phyloP scores from a whole-genome alignment of 2,888 invertebrate genomes.

The Spilarctia lutea region DNA sequence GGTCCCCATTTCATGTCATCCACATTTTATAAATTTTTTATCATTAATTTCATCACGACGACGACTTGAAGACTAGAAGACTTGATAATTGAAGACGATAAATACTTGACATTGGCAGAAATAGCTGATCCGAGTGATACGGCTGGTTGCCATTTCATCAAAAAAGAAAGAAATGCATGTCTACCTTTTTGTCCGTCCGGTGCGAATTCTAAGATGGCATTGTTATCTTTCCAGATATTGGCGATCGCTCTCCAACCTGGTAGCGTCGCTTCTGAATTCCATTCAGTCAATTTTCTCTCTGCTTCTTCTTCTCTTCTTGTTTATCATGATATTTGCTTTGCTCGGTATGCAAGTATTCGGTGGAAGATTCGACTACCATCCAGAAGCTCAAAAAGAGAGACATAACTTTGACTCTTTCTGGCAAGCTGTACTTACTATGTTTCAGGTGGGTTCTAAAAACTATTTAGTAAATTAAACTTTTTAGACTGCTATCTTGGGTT shows the following conservation, averaged over 20 bases:
- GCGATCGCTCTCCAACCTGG: slow-evolving; percentile 98
- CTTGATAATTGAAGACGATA: no score
- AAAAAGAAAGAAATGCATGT: no score
- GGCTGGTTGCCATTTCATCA: no score
- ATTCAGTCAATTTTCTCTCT: slow-evolving; percentile 99
- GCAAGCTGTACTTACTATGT: slow-evolving; percentile 99
- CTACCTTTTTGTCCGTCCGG: no score
- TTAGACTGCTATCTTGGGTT: no score
- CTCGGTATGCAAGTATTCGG: slow-evolving; percentile 99
- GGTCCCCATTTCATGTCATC: no score
- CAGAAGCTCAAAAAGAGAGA: slow-evolving; percentile 94
- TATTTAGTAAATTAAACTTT: not conserved
- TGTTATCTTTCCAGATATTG: slow-evolving; percentile 92
- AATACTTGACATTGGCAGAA: no score
- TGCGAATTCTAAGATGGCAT: not conserved
- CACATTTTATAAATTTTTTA: no score
- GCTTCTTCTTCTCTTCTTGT: slow-evolving; percentile 97
- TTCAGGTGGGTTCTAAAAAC: slow-evolving; percentile 91
- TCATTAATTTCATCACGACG: no score
- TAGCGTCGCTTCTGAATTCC: slow-evolving; percentile 98
- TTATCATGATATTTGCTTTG: slow-evolving; percentile 99
- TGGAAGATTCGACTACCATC: slow-evolving; percentile 97
- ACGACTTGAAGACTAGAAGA: no score
- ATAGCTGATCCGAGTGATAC: no score
- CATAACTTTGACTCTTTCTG: slow-evolving; percentile 99